Evolutionary conservation across 2,797 vertebrate species (phyloP).

Genomic region (Parambassis ranga): DNA sequence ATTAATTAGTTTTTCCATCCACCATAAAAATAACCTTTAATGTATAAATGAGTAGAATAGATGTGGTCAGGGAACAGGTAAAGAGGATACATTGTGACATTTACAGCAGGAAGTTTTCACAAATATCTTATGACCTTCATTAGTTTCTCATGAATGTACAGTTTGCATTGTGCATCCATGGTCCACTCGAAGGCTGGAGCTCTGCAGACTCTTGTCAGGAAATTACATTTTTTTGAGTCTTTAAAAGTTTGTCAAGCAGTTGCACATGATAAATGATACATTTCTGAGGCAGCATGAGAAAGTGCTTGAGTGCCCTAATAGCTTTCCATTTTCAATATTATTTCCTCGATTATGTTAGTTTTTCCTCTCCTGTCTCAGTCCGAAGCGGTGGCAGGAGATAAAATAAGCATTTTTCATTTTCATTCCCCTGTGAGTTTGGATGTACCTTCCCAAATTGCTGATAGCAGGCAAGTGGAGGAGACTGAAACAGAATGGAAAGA

Average conservation of each 20-base stretch:
- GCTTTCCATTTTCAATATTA: constrained; percentile 72
- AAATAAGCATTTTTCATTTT: constrained; percentile 65
- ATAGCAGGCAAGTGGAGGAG: constrained; percentile 40
- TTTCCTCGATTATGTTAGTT: constrained; percentile 58
- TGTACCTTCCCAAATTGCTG: constrained; percentile 72
- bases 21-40: too few relatives aligned
- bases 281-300: constrained; percentile 60
- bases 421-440: constrained; percentile 54
- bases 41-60: background rate
- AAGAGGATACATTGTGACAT: background rate
- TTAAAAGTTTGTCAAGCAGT: constrained; percentile 52
- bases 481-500: constrained; percentile 28
- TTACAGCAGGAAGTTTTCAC: constrained; percentile 6
- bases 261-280: constrained; percentile 50
- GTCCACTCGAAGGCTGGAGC: background rate
- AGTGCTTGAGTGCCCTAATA: constrained; percentile 61
- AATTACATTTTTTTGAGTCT: constrained; percentile 44
- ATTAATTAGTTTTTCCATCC: too few relatives aligned
- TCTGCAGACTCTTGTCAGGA: constrained; percentile 30
- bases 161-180: background rate
- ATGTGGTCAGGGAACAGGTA: background rate
- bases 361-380: constrained; percentile 58
- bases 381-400: constrained; percentile 34
- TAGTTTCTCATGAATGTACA: constrained; percentile 31
- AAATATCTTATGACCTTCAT: constrained; percentile 2